Percentiles rank a stretch among this genome's conserved stretches.
phyloP scores from a whole-genome alignment of 2,797 vertebrate genomes.

The Tamandua tetradactyla region DNA sequence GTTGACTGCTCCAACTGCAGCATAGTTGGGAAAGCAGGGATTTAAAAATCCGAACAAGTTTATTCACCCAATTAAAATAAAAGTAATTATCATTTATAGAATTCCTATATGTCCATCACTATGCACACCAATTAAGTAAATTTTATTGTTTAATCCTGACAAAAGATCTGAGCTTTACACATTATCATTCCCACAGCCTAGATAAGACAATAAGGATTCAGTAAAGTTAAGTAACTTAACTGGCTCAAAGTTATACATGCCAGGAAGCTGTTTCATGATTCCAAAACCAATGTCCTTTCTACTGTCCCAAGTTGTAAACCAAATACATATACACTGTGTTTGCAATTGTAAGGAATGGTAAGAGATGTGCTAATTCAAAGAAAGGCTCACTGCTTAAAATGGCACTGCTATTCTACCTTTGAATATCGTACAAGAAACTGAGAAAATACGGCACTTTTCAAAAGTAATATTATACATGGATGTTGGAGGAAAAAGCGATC shows the following conservation, averaged over 20 bases:
- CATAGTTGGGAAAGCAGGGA: not conserved
- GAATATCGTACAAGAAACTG: not conserved
- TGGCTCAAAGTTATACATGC: not conserved
- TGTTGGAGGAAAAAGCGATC: not conserved
- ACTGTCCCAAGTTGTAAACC: not conserved
- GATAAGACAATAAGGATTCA: not conserved
- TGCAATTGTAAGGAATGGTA: not conserved
- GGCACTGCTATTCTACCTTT: not conserved
- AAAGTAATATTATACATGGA: not conserved
- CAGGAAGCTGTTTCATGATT: not conserved
- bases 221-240: not conserved
- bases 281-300: slow-evolving; percentile 10
- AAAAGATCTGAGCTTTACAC: not conserved
- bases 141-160: slow-evolving; percentile 4
- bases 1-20: not conserved
- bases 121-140: not conserved
- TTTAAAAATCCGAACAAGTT: slow-evolving; percentile 8
- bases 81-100: slow-evolving; percentile 22
- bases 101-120: not conserved
- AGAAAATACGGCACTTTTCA: not conserved
- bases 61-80: not conserved
- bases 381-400: not conserved
- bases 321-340: not conserved
- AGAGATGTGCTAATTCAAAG: not conserved
- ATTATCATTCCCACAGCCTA: not conserved